A percentile compares a stretch with the other conserved stretches of the same genome.
Conservation (phyloP, 2,888 invertebrate species). For the Epirrita christyi region DNA sequence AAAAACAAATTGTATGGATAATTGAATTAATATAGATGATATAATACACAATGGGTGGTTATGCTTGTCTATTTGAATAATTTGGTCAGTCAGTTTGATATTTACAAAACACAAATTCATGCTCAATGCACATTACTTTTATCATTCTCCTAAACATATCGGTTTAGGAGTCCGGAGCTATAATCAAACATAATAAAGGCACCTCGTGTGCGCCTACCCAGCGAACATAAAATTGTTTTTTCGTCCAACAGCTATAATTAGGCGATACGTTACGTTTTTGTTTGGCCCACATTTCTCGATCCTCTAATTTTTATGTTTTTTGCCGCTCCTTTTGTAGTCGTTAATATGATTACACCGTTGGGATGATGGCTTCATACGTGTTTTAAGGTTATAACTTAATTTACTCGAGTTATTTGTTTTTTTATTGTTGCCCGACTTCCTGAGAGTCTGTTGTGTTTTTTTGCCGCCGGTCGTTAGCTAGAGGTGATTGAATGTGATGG, state of each 20-base stretch:
- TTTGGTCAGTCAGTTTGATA: constrained; percentile 25
- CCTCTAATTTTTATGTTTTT: constrained; percentile 84
- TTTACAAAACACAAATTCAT: constrained; percentile 41
- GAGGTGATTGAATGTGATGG: constrained; percentile 83
- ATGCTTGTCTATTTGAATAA: constrained; percentile 13
- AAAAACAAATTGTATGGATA: neutral
- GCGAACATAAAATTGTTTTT: constrained; percentile 82
- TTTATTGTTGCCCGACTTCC: constrained; percentile 81
- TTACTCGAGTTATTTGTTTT: constrained; percentile 82
- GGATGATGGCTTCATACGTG: constrained; percentile 85
- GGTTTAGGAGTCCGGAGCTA: constrained; percentile 46
- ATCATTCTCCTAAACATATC: constrained; percentile 40
- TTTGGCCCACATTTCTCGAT: constrained; percentile 85
- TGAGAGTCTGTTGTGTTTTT: constrained; percentile 82
- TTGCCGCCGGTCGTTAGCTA: constrained; percentile 76
- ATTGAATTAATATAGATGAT: constrained; percentile 9
- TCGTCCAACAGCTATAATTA: constrained; percentile 83
- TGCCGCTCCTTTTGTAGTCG: constrained; percentile 84
- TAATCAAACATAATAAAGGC: constrained; percentile 57
- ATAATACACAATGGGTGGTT: constrained; percentile 1
- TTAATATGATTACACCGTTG: constrained; percentile 85
- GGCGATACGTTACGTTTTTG: constrained; percentile 84
- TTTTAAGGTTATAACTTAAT: constrained; percentile 85
- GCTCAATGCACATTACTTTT: constrained; percentile 43
- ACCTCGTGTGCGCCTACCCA: constrained; percentile 68